Evolutionary conservation across 2,888 invertebrate species (phyloP).

Genomic region (Rhopalosiphum nymphaeae): DNA sequence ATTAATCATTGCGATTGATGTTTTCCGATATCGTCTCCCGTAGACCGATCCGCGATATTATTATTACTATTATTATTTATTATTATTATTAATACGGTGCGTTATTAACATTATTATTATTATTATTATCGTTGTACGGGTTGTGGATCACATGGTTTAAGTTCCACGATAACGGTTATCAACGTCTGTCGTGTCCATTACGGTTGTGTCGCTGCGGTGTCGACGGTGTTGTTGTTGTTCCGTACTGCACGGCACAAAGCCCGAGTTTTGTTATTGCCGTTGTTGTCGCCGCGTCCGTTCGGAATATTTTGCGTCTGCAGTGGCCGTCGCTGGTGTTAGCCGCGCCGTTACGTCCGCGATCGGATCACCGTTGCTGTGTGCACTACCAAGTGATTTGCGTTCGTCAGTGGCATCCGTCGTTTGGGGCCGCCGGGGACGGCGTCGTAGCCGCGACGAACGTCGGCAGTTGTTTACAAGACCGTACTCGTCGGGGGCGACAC

Average conservation of each 20-base stretch:
- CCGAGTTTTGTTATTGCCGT: neutral
- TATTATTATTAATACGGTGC: constrained; percentile 3
- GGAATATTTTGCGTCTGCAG: neutral
- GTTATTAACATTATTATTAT: neutral
- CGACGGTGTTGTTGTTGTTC: neutral
- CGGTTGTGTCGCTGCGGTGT: neutral
- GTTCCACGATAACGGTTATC: constrained; percentile 13
- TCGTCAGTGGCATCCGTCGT: neutral
- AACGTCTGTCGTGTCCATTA: constrained; percentile 8
- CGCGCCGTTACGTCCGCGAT: neutral
- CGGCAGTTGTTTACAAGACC: neutral
- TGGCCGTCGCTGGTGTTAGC: neutral
- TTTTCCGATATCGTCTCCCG: neutral
- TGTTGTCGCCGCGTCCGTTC: neutral
- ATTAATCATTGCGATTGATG: constrained; percentile 1
- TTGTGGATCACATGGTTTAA: constrained; percentile 11
- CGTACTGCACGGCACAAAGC: neutral
- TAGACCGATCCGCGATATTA: neutral
- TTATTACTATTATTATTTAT: constrained; percentile 1
- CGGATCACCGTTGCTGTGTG: neutral
- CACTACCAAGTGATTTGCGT: neutral
- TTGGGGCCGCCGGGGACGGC: neutral
- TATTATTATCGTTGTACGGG: neutral
- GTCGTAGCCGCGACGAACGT: neutral
- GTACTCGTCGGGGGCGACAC: neutral